Conservation (phyloP, 1,140 invertebrate genomes). For the Orchesella cincta region DNA sequence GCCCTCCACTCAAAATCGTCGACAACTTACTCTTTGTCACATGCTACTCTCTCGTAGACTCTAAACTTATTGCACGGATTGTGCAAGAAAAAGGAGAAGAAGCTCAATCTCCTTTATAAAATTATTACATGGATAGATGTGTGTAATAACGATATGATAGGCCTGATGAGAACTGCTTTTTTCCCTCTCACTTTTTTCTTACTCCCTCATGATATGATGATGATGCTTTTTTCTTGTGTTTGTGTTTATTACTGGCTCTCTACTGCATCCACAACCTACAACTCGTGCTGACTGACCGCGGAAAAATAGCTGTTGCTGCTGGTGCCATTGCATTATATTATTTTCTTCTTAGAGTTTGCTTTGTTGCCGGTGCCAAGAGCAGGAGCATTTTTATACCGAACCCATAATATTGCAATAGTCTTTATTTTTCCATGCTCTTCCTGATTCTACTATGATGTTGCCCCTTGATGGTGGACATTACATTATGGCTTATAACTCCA, state of each 20-base stretch:
- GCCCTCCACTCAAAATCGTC: too few relatives aligned
- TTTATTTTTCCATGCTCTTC: neutral
- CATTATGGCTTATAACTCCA: conserved; percentile 50
- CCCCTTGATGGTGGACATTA: conserved; percentile 29
- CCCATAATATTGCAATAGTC: neutral
- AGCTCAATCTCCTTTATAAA: neutral
- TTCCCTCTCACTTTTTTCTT: neutral
- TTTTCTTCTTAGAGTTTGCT: too few relatives aligned
- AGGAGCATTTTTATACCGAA: too few relatives aligned
- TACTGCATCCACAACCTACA: too few relatives aligned
- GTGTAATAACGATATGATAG: neutral
- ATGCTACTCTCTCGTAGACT: too few relatives aligned
- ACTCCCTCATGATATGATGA: neutral
- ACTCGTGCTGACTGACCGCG: too few relatives aligned
- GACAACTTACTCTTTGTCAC: too few relatives aligned
- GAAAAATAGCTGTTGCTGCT: too few relatives aligned
- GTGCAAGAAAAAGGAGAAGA: neutral
- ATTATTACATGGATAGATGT: neutral
- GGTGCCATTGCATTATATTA: too few relatives aligned
- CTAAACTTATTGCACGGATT: too few relatives aligned
- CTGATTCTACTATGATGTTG: conserved; percentile 7
- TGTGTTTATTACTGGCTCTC: neutral
- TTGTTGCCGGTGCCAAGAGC: too few relatives aligned
- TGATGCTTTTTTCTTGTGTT: neutral
- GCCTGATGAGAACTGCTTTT: neutral